Base-by-base conservation (phyloP, 2,888 invertebrate species). In the Eudemis profundana region DNA sequence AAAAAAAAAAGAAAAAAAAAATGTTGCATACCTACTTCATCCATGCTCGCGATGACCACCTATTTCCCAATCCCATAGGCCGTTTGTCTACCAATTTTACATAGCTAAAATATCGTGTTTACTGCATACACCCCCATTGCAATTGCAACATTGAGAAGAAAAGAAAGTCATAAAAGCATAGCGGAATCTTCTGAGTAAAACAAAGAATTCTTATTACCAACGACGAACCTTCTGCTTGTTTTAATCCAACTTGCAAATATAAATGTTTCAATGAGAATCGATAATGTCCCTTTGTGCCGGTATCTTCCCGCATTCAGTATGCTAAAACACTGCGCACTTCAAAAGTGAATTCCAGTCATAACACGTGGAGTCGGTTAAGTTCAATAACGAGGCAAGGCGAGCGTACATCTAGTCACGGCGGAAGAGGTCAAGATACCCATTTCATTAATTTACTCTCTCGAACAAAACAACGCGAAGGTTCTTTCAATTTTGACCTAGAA, bases 401-500 rank as follows among this genome's bases (percentile, higher is more conserved):
- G 59, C 61, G 49, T 33, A 53, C 44, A 44, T 60, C 53, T 62
- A 63, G 61, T 63, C 60, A 60, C 61, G 29, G 47, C 42, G 15
- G 36, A 44, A 57, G 65, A 44, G 76, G 76, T 74, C 72, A 77
- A 76, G 69, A 74, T 72, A 70, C 76, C 70, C 75, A 74, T 74
- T 75, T 69, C 70, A 74, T 74, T 72, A 65, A 72, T 73, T 74
- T 70, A 66, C 68, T 64, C 68, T 50, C 64, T 61, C 70, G 68
- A 61, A 72, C 71, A 69, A 73, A 70, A 70, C 72, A 72, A 71
- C 67, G 59, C 56, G 54, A 57, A 64, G 64, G 61, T 61, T 59
- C 75, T 78, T 75, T 75, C 72, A 76, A 72, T 75, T 75, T 67
- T 79, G 77, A 78, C 82, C 78, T 74, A 78, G 75, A 81, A 78